Conservation (phyloP, 2,113 vertebrate species). For the Psilopogon haemacephalus region DNA sequence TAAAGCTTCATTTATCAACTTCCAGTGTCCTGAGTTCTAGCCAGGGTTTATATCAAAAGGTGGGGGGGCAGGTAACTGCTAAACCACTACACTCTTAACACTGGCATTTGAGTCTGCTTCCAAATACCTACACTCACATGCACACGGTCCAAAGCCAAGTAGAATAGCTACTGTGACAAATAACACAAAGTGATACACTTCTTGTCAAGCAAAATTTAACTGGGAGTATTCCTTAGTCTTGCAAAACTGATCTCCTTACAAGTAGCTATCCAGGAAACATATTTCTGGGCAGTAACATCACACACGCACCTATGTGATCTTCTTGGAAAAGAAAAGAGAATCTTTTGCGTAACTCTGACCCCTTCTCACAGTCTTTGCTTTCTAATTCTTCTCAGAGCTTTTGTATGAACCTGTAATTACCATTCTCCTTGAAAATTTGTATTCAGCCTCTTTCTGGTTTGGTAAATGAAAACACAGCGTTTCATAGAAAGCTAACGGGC, state of each 20-base stretch:
- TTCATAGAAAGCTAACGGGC: background rate
- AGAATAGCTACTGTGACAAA: background rate
- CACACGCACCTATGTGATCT: background rate
- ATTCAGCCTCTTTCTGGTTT: background rate
- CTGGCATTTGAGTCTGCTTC: background rate
- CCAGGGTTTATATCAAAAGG: no score
- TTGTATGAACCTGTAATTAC: background rate
- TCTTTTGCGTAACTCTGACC: background rate
- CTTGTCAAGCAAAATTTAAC: no score
- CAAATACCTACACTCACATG: background rate
- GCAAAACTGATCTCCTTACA: background rate
- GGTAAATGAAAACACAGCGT: background rate
- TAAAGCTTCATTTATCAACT: no score
- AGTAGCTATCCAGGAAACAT: background rate
- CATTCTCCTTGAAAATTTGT: background rate
- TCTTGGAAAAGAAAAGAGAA: background rate
- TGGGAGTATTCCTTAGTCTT: background rate
- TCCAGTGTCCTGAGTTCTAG: no score
- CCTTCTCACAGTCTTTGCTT: background rate
- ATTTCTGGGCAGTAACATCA: background rate
- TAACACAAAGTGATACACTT: no score
- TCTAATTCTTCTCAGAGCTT: background rate
- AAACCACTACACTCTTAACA: no score
- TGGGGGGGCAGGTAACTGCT: no score
- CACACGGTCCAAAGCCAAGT: background rate